Evolutionary conservation across 2,113 vertebrate species (phyloP).

Genomic region (Tragelaphus scriptus): DNA sequence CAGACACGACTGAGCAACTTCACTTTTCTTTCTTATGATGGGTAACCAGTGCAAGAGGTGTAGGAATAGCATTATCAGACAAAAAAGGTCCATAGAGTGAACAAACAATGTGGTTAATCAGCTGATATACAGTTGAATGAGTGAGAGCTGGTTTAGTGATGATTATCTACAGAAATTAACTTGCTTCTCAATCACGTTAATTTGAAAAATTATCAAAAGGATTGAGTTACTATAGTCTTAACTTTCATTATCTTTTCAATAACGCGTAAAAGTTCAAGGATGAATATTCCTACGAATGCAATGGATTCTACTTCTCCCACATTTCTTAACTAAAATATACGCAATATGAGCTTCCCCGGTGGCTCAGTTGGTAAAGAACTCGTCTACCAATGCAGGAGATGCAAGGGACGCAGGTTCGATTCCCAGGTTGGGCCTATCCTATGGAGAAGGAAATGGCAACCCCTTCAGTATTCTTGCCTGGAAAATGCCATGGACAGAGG

Average conservation of each 20-base stretch:
- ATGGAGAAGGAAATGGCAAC: not conserved
- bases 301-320: not conserved
- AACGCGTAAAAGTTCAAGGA: not conserved
- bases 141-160: not conserved
- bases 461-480: not conserved
- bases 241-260: not conserved
- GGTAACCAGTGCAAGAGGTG: not conserved
- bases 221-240: not conserved
- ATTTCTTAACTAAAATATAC: slow-evolving; percentile 1
- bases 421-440: not conserved
- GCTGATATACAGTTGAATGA: not conserved
- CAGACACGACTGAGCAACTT: not conserved
- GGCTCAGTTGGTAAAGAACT: not conserved
- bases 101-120: not conserved
- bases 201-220: not conserved
- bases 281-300: not conserved
- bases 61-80: not conserved
- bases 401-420: not conserved
- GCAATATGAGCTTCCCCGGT: not conserved
- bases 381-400: not conserved
- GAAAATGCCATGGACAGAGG: not conserved
- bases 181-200: not conserved
- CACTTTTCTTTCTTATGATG: not conserved
- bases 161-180: not conserved
- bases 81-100: not conserved